Evolutionary conservation across 2,797 vertebrate species (phyloP), one percentile per base, ranked within the genome.

Genomic region (Cuculus canorus): DNA sequence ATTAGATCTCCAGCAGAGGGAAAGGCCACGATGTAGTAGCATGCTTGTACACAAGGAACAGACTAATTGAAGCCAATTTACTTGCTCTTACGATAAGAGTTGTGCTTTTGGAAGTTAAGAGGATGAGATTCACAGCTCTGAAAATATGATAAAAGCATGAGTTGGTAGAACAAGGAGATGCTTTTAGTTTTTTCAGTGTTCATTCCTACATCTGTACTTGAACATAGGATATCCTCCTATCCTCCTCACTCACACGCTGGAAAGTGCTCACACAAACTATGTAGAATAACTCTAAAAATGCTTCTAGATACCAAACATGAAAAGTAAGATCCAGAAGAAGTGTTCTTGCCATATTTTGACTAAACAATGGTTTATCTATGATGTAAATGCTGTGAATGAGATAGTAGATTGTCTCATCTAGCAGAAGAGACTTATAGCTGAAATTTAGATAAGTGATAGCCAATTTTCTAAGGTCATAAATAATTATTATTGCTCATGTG

Each of bases 191-290:
- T 41, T 48, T 61, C 47, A 57, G 37, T 41, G 53, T 32, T 52
- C 7, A 3, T 75, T 81, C 57, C 57, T 19, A 81, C 52, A 76
- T 22, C 47, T 32, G 6, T 37, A 43, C n/a, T 21, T 50, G 33
- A 64, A 37, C 47, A 65, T 33, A n/a, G n/a, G 2, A 1, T 11
- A 22, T 16, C 19, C 17, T 82, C 43, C 18, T 45, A 17, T 17
- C 13, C 43, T 43, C 25, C 79, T 90, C 0, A 0, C 18, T 25
- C 27, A 70, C 24, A 9, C n/a, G 11, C 21, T 52, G 47, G 8
- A 35, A 72, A 32, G 17, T 17, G 18, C 1, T 54, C 78, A 17
- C 41, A 70, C 22, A 35, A 48, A 18, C 33, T 35, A 1, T 2
- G 19, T 23, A 57, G 43, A 82, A 41, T 54, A 75, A n/a, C 48